Conservation (phyloP, 2,888 invertebrate genomes). For the Hypomecis atomaria region DNA sequence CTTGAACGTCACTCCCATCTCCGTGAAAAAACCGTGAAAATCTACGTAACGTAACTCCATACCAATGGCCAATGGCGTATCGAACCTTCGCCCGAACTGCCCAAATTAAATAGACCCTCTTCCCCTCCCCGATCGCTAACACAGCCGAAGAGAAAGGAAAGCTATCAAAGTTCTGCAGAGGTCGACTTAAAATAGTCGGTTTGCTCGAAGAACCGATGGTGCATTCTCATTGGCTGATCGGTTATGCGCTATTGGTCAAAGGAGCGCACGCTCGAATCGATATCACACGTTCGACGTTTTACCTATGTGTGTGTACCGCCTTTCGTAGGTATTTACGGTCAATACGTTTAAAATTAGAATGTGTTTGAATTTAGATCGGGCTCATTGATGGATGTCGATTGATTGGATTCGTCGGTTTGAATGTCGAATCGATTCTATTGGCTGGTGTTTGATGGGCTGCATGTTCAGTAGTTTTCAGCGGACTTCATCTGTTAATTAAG, state of each 20-base stretch:
- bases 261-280: constrained; percentile 61
- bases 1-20: constrained; percentile 53
- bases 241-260: constrained; percentile 82
- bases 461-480: background rate
- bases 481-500: too few relatives aligned
- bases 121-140: constrained; percentile 40
- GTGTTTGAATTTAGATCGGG: constrained; percentile 35
- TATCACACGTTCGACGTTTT: constrained; percentile 46
- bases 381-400: constrained; percentile 25
- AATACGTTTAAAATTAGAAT: constrained; percentile 50
- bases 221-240: constrained; percentile 83
- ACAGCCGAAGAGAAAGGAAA: constrained; percentile 27
- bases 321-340: constrained; percentile 69
- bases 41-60: constrained; percentile 76
- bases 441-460: constrained; percentile 10
- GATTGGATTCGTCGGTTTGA: constrained; percentile 26
- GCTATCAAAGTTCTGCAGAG: constrained; percentile 37
- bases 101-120: constrained; percentile 49
- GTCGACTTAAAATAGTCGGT: constrained; percentile 50
- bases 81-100: constrained; percentile 66
- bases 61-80: constrained; percentile 77
- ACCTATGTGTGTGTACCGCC: constrained; percentile 58
- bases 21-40: constrained; percentile 70
- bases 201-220: constrained; percentile 67
- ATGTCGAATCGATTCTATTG: constrained; percentile 23